Base-by-base conservation (phyloP, 2,888 invertebrate species). In the Machimus rusticus region DNA sequence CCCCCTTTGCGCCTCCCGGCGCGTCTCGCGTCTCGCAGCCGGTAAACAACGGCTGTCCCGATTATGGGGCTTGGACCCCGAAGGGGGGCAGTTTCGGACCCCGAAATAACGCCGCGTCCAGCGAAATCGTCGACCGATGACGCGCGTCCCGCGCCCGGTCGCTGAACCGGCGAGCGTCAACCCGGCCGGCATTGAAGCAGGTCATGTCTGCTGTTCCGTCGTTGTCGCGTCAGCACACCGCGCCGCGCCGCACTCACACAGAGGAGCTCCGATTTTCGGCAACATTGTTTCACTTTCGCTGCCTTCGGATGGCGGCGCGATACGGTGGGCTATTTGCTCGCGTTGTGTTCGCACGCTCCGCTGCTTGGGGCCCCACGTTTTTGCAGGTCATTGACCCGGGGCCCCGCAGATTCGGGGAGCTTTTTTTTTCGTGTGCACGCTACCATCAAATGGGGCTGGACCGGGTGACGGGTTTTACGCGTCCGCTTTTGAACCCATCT, bases 181-280 rank as follows among this genome's bases (percentile, higher is more conserved):
- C 89, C 88, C 87, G 88, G 89, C 89, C 89, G 88, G 89, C 90
- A 89, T 89, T 90, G 90, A 89, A 88, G 89, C 89, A 90, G 90
- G 90, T 90, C 90, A 90, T 82, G 82, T 57, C 51, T 66, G 66
- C 66, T 6, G 76, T 4, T 3, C 14, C 14, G 43, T 4, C 43
- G 16, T 5, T n/a, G n/a, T n/a, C 0, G 1, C 14, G 43, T 76
- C 82, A 89, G 89, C 88, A 76, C 43, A 16, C 14, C 43, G 43
- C 43, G 14, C 43, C 43, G 34, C 43, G 4, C 78, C 86, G 51
- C 82, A 87, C 81, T 31, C 51, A 37, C 74, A 76, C 23, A 46
- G 19, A 23, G 5, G 57, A 4, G 43, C 79, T n/a, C 31, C 57
- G 86, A 87, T 81, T 87, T 88, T 88, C 74, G 88, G 88, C 88